Percentiles rank a stretch among this genome's conserved stretches.
These are phyloP conservation scores for Leptinotarsa haldemani DNA, from an alignment of 2,888 invertebrate species.

Conservation along the genomic window DNA sequence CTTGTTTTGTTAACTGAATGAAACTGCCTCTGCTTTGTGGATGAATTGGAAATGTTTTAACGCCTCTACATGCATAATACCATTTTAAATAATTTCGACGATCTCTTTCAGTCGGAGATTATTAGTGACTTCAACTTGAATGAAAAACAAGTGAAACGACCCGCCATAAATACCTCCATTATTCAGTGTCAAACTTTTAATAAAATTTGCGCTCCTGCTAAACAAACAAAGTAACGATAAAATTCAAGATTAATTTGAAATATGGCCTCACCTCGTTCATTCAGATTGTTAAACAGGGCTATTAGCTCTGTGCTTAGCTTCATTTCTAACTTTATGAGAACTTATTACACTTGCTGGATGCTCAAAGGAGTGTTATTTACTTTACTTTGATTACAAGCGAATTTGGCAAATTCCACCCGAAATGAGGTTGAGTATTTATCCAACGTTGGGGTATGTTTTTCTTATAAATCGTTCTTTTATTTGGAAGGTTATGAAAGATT, in stretches of 20 bases:
- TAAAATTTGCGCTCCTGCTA: neutral
- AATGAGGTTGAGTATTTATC: neutral
- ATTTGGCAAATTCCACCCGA: neutral
- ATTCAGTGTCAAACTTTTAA: neutral
- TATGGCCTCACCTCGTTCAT: slow-evolving; percentile 15
- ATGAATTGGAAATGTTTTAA: too few species aligned
- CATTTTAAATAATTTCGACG: too few species aligned
- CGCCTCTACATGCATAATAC: too few species aligned
- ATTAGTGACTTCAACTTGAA: too few species aligned
- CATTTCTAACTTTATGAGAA: slow-evolving; percentile 1
- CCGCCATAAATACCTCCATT: neutral
- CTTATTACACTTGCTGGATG: slow-evolving; percentile 18
- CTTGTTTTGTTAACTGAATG: too few species aligned
- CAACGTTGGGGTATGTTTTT: neutral
- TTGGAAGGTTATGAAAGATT: neutral
- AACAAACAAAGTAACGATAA: slow-evolving; percentile 1
- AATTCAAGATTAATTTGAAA: slow-evolving; percentile 20
- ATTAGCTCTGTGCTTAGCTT: slow-evolving; percentile 23
- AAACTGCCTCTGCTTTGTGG: too few species aligned
- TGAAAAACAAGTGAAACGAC: neutral
- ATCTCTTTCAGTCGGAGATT: too few species aligned
- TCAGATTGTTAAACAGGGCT: slow-evolving; percentile 26
- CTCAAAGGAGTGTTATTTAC: slow-evolving; percentile 12
- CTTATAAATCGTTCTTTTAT: neutral
- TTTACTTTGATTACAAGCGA: slow-evolving; percentile 3